Base-by-base conservation (phyloP, 2,888 invertebrate species). In the Hypsopygia costalis region DNA sequence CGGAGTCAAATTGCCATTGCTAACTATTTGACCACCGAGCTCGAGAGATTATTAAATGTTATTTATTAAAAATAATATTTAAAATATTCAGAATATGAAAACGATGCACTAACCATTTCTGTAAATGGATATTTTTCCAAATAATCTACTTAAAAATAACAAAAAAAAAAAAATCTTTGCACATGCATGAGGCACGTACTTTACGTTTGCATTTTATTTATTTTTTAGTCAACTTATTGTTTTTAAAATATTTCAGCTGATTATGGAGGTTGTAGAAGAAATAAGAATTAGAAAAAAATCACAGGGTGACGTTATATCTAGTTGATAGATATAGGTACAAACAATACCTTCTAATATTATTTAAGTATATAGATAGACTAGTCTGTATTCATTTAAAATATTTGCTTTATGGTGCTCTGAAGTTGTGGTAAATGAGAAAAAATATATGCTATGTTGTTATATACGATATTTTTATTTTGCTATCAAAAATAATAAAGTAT, bases 181-280 rank as follows among this genome's bases (percentile, higher is more conserved):
- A n/a, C n/a, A 16, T 16, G 16, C 16, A 16, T 16, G 16, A 16
- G 2, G 16, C 16, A 16, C 16, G 16, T 16, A 16, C 4, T 16
- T 16, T 16, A n/a, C 4, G 4, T 16, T 16, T 16, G 4, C 16
- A 4, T 16, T 16, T 16, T 16, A 16, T 16, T 16, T 4, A 21
- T 28, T 39, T 32, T n/a, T 41, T 53, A 51, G 57, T 52, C 42
- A 55, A 58, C 53, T 51, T 46, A 53, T 54, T 52, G 44, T 53
- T 49, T 51, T 67, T 79, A 48, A 58, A 77, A 70, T 49, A 76
- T 86, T 87, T 83, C 88, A 87, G 87, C 85, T 86, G 50, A 88
- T 88, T 54, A 87, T 87, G 87, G 88, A 88, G 76, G 86, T 88
- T 73, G 85, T 88, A 52, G 88, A 88, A 81, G 88, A 88, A 62